These are phyloP conservation scores for Byasa hedistus DNA, from an alignment of 2,888 invertebrate genomes.

Conservation along the genomic window DNA sequence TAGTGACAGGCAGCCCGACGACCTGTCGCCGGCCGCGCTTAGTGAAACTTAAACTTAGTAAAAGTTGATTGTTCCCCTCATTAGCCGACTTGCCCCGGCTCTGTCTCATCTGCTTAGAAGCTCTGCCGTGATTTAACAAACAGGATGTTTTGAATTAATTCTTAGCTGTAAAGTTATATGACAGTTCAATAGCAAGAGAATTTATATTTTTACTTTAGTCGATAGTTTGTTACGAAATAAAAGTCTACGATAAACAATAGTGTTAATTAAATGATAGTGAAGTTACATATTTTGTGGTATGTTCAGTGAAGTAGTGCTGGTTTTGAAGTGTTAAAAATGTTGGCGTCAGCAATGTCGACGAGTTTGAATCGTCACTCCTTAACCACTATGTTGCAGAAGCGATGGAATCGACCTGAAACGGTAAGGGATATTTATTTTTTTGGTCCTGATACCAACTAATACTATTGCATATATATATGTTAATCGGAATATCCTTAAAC, in stretches of 20 bases:
- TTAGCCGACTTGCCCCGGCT: slow-evolving; percentile 23
- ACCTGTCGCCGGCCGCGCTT: slow-evolving; percentile 36
- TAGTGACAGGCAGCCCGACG: slow-evolving; percentile 46
- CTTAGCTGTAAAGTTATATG: too few species aligned
- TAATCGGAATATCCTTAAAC: background rate
- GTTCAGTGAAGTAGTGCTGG: slow-evolving; percentile 25
- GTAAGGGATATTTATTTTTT: slow-evolving; percentile 44
- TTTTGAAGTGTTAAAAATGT: slow-evolving; percentile 47
- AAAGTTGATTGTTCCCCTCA: slow-evolving; percentile 40
- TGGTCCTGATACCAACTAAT: background rate
- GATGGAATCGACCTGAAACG: slow-evolving; percentile 46
- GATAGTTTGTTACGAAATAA: background rate
- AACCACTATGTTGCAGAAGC: slow-evolving; percentile 63
- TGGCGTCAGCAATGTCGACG: slow-evolving; percentile 55
- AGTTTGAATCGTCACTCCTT: slow-evolving; percentile 58
- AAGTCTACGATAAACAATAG: background rate
- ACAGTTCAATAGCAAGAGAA: too few species aligned
- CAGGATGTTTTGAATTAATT: background rate
- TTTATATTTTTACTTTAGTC: background rate
- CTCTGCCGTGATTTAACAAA: slow-evolving; percentile 1
- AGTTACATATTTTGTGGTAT: slow-evolving; percentile 12
- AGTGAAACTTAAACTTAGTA: slow-evolving; percentile 46
- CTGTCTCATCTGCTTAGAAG: slow-evolving; percentile 7
- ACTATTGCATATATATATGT: background rate
- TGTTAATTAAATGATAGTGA: background rate